Evolutionary conservation across 2,113 vertebrate species (phyloP), one percentile per base, ranked within the genome.

Genomic region (Bos javanicus): DNA sequence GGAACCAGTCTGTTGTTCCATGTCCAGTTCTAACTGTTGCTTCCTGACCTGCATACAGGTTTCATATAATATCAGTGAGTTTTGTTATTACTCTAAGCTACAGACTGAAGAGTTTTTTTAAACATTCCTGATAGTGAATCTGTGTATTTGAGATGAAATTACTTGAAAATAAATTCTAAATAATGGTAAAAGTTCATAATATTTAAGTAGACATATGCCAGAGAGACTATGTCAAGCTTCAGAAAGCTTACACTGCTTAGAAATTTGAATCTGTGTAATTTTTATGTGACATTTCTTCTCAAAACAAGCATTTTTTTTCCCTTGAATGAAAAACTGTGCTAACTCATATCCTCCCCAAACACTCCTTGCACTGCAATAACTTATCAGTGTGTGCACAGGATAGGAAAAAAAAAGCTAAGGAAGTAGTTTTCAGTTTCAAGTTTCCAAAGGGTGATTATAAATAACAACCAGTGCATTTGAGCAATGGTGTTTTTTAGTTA

Each of bases 221-320:
- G 95, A 57, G n/a, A 92, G 67, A 62, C 56, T 87, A 36, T 50
- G 26, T 94, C n/a, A 87, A 96, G 56, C 30, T 96, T 86, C 64
- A 82, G 50, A 95, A 92, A 94, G 30, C 43, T 84, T 23, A 87
- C 12, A 81, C 10, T 30, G 28, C 78, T 90, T 90, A 93, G 84
- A 97, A 67, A 57, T 97, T 56, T 5, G 48, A 95, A 93, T 96
- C 82, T 91, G 26, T 88, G 50, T 90, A 97, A 98, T 96, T 97
- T 74, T 92, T 97, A 97, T 33, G 54, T 98, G 96, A 98, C 95
- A 97, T 97, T 98, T 98, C 92, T 97, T 98, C 89, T 95, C 93
- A 98, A 98, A 97, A 97, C 88, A 98, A 98, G 62, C 78, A 86
- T 76, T 91, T 92, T 95, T 93, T 94, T 93, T 15, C 50, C 59